Evolutionary conservation across 2,797 vertebrate species (phyloP).

Genomic region (Amblyraja radiata): DNA sequence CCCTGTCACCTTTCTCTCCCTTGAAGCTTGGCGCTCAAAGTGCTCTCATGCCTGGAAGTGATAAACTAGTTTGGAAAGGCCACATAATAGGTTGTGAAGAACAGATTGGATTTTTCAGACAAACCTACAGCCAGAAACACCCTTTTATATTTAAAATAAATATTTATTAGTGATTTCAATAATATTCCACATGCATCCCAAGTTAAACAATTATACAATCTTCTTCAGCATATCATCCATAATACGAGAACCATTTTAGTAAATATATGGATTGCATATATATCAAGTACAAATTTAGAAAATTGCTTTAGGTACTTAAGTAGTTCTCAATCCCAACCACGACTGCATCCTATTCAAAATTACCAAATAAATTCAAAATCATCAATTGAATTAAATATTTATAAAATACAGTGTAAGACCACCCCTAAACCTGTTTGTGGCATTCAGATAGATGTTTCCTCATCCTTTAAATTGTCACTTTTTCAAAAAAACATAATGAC

Average conservation of each 20-base stretch:
- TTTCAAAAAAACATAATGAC: not conserved
- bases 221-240: constrained; percentile 52
- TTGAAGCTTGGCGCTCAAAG: too few relatives aligned
- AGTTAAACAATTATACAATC: constrained; percentile 56
- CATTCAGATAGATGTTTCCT: not conserved
- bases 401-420: constrained; percentile 35
- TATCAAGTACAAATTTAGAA: constrained; percentile 24
- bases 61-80: not conserved
- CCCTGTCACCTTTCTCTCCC: not conserved
- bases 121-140: constrained; percentile 42
- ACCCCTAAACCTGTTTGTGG: not conserved
- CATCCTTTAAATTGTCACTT: not conserved
- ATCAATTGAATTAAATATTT: constrained; percentile 12
- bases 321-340: not conserved
- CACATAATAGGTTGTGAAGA: not conserved
- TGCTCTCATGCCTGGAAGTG: not conserved
- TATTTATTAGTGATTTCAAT: constrained; percentile 90
- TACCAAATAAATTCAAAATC: constrained; percentile 5
- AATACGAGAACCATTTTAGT: constrained; percentile 40
- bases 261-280: constrained; percentile 3
- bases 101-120: constrained; percentile 40
- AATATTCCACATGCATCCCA: constrained; percentile 68
- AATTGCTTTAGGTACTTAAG: constrained; percentile 15
- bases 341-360: constrained; percentile 25
- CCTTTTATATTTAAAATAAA: constrained; percentile 85